phyloP scores from a whole-genome alignment of 92 coral and sea anemone species.

The Epizoanthus ramosus region DNA sequence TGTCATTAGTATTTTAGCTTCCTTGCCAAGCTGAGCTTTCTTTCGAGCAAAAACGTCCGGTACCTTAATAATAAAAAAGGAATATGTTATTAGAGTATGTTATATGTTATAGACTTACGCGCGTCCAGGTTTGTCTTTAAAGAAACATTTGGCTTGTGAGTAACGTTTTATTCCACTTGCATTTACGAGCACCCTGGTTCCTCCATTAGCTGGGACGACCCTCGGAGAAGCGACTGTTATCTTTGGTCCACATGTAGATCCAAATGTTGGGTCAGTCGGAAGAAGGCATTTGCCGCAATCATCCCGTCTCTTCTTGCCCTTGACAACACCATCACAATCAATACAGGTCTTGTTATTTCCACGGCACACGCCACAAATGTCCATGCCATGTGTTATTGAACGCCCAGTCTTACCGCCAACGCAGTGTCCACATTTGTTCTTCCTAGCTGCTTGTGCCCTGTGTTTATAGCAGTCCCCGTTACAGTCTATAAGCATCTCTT shows the following conservation, averaged over 20 bases:
- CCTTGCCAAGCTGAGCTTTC: too few relatives aligned
- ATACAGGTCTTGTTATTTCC: conserved; percentile 24
- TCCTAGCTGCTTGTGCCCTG: neutral
- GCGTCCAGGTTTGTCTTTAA: neutral
- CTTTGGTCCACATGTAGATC: conserved; percentile 27
- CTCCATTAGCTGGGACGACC: neutral
- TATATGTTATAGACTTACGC: too few relatives aligned
- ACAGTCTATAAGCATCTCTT: conserved; percentile 18
- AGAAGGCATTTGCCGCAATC: conserved; percentile 27
- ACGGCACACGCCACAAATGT: conserved; percentile 12
- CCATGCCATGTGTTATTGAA: conserved; percentile 13
- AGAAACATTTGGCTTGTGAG: conserved; percentile 7
- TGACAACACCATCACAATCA: conserved; percentile 31
- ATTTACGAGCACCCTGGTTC: neutral
- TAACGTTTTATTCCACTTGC: neutral
- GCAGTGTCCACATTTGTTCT: conserved; percentile 6
- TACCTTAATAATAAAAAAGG: too few relatives aligned
- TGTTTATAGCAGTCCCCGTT: conserved; percentile 14
- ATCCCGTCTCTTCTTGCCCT: conserved; percentile 17
- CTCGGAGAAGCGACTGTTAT: neutral
- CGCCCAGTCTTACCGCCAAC: conserved; percentile 33
- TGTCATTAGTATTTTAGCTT: too few relatives aligned
- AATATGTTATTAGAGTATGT: too few relatives aligned
- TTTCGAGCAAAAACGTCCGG: too few relatives aligned
- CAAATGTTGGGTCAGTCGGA: conserved; percentile 4